Percentiles rank a stretch among this genome's conserved stretches.
These are phyloP conservation scores for Philonicus albiceps DNA, from an alignment of 2,888 invertebrate genomes.

Conservation along the genomic window DNA sequence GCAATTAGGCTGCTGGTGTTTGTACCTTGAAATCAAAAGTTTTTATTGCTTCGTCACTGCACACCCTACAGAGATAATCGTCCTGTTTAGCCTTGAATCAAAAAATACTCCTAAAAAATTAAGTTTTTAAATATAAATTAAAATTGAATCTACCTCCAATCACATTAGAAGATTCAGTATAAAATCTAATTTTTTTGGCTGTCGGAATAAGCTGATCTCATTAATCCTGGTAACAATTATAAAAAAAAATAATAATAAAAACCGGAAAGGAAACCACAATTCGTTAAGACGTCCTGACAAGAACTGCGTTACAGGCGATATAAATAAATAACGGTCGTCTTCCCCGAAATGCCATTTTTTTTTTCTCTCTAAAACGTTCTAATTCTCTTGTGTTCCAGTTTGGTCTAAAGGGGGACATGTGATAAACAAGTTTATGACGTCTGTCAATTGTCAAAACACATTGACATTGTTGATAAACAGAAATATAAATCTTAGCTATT, in stretches of 20 bases:
- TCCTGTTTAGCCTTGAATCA: constrained; percentile 39
- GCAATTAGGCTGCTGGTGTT: no score
- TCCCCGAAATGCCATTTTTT: no score
- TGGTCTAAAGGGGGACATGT: no score
- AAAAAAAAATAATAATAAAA: no score
- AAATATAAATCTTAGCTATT: not conserved
- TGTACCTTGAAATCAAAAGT: constrained; percentile 45
- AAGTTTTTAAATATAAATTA: no score
- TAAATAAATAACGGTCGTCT: no score
- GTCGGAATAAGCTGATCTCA: constrained; percentile 36
- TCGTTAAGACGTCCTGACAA: not conserved
- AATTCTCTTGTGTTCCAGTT: no score
- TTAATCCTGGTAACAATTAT: no score
- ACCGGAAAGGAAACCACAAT: no score
- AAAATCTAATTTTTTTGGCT: constrained; percentile 39
- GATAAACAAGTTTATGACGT: no score
- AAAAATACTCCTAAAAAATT: no score
- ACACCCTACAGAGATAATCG: constrained; percentile 44
- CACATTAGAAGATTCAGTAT: constrained; percentile 23
- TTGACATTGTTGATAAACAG: not conserved
- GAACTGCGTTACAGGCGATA: not conserved
- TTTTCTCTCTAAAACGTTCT: no score
- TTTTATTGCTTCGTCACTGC: constrained; percentile 46
- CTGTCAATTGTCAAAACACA: not conserved
- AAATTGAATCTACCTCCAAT: not conserved